Conservation (phyloP, 2,888 invertebrate genomes). For the Lasioglossum zephyrum region DNA sequence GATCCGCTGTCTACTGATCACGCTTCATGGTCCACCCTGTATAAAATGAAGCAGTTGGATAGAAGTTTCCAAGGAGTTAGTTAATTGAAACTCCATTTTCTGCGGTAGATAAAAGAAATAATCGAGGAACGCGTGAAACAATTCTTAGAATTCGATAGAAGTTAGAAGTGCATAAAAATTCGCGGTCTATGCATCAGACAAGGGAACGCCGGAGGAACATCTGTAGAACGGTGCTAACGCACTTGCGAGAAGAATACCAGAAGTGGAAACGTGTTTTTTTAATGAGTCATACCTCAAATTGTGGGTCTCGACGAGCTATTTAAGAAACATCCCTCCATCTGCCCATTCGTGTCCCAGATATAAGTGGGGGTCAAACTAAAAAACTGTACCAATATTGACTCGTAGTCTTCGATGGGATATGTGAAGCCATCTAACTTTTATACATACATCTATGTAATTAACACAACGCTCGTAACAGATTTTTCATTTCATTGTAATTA, state of each 20-base stretch:
- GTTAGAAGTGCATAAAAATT: not conserved
- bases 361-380: not conserved
- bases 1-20: no score
- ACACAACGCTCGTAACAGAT: not conserved
- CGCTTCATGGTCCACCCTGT: no score
- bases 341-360: conserved; percentile 8
- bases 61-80: not conserved
- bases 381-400: not conserved
- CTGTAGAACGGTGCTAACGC: not conserved
- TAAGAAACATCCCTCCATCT: conserved; percentile 12
- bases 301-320: conserved; percentile 6
- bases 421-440: not conserved
- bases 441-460: not conserved
- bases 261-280: conserved; percentile 14
- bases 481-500: not conserved
- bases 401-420: not conserved
- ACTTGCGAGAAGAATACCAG: conserved; percentile 6
- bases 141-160: not conserved
- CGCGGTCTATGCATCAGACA: not conserved
- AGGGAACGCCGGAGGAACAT: not conserved
- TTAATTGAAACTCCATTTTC: not conserved
- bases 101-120: not conserved
- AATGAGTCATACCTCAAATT: conserved; percentile 12
- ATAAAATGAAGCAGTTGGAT: not conserved
- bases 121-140: not conserved